Base-by-base conservation (phyloP, 2,797 vertebrate genomes). In the Schizopygopsis pylzovi region DNA sequence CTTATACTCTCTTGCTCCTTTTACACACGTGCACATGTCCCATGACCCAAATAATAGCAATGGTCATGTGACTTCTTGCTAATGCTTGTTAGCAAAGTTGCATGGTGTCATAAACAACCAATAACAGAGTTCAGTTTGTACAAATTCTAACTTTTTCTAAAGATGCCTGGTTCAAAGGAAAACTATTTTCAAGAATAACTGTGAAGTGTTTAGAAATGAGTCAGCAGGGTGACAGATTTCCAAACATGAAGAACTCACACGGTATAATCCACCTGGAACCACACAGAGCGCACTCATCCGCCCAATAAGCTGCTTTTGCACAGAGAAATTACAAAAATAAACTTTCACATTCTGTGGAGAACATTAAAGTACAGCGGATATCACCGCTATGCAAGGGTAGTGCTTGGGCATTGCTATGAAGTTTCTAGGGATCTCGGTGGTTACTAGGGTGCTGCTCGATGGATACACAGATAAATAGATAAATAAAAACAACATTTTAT, bases 41-140 rank as follows among this genome's bases (percentile, higher is more conserved):
- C 56, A 39, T 82, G 61, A 72, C 49, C 10, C 54, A 65, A 73
- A 54, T 73, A 45, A 68, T 12, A 43, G 43, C 63, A 59, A 56
- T 61, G 12, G 70, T 59, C 82, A 81, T 56, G 61, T 85, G 82
- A 84, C 61, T 52, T 20, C 33, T 52, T 52, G 54, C 41, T 87
- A 76, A 77, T 56, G 79, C 70, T 39, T 72, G 68, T 20, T 25
- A 61, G 81, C 28, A 25, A 65, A 79, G 59, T 72, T 85, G 56
- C 28, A 85, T 76, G 83, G 87, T 86, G 80, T 82, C 67, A 75
- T 84, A 41, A 79, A 37, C 59, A 65, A 79, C 52, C 73, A 79
- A 85, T 76, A 71, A 79, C 43, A 18, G 47, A 78, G 47, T 54
- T 86, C 75, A 52, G 68, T 47, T 65, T 59, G 28, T 49, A 39